phyloP scores from a whole-genome alignment of 1,140 invertebrate genomes.

The Amphibalanus amphitrite region DNA sequence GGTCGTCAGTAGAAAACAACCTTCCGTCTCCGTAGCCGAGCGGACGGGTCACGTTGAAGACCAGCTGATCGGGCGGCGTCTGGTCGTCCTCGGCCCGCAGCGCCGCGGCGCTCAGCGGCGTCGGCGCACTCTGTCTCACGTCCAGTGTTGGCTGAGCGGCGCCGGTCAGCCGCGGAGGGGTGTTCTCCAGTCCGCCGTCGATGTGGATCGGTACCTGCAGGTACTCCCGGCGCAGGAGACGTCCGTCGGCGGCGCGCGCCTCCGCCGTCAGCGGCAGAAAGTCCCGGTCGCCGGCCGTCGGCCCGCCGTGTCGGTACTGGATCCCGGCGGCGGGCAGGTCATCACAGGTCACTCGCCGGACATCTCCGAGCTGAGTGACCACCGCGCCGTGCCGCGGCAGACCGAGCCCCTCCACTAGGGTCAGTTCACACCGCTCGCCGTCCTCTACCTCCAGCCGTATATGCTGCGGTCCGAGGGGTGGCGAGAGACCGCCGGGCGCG shows the following conservation, averaged over 20 bases:
- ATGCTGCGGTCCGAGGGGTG: conserved; percentile 19
- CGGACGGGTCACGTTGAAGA: conserved; percentile 29
- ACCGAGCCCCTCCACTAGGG: conserved; percentile 20
- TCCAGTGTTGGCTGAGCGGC: conserved; percentile 26
- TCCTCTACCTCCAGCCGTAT: conserved; percentile 23
- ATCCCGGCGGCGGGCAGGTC: conserved; percentile 24
- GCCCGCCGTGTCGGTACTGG: conserved; percentile 24
- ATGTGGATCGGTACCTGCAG: conserved; percentile 27
- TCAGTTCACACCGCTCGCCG: conserved; percentile 23
- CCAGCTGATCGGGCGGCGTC: conserved; percentile 24
- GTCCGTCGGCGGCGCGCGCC: conserved; percentile 18
- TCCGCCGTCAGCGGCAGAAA: conserved; percentile 27
- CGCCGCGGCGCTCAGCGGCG: conserved; percentile 25
- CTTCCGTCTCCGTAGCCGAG: conserved; percentile 26
- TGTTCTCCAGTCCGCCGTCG: conserved; percentile 23
- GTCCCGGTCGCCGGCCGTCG: conserved; percentile 22
- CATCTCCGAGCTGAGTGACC: conserved; percentile 13
- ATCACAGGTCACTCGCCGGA: conserved; percentile 24
- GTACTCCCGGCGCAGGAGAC: conserved; percentile 24
- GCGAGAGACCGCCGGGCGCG: conserved; percentile 20
- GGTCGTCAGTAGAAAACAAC: conserved; percentile 30
- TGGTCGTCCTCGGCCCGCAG: conserved; percentile 26
- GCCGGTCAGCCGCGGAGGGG: conserved; percentile 21
- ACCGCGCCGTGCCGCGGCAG: conserved; percentile 27
- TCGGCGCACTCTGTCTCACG: conserved; percentile 30